Evolutionary conservation across 2,888 invertebrate species (phyloP), one percentile per base, ranked within the genome.

Genomic region (Diarsia rubi): DNA sequence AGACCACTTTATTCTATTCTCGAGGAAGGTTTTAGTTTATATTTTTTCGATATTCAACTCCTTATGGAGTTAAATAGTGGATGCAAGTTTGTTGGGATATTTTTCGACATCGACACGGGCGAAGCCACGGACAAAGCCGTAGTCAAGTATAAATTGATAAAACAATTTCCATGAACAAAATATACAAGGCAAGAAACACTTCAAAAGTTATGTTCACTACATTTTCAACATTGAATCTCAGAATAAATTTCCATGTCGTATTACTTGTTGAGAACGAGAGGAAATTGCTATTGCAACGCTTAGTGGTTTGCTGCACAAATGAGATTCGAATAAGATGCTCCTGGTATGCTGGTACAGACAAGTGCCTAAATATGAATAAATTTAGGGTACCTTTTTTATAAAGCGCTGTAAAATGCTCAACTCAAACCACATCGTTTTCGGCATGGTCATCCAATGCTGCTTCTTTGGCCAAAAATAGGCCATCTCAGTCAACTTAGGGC

Each of bases 271-370:
- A 24, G 37, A 37, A 66, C 21, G 70, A 54, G 65, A 49, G 27
- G 78, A 75, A 63, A 71, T 78, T 66, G 66, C 54, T 54, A 19
- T 11, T 24, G 42, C 54, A 47, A 52, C 68, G 62, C 47, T 75
- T 62, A 68, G 45, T 62, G 68, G 45, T 42, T 59, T 37, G 14
- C 42, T 71, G 60, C 27, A 60, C 27, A 77, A 70, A 77, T 77
- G 37, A 71, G 52, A 70, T 70, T 45, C 19, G 11, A 45, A 24
- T n/a, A 52, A 37, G 24, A 44, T 69, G 76, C 49, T 45, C 24
- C 47, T 24, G 21, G 49, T 57, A n/a, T n/a, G 14, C 9, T 9
- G 19, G 27, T 27, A 57, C 44, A 57, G 37, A 19, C 3, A 21
- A 45, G 21, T 24, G 1, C 54, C 57, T 45, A 71, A 24, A 21